Evolutionary conservation across 1,140 invertebrate species (phyloP).

Genomic region (Solen grandis): DNA sequence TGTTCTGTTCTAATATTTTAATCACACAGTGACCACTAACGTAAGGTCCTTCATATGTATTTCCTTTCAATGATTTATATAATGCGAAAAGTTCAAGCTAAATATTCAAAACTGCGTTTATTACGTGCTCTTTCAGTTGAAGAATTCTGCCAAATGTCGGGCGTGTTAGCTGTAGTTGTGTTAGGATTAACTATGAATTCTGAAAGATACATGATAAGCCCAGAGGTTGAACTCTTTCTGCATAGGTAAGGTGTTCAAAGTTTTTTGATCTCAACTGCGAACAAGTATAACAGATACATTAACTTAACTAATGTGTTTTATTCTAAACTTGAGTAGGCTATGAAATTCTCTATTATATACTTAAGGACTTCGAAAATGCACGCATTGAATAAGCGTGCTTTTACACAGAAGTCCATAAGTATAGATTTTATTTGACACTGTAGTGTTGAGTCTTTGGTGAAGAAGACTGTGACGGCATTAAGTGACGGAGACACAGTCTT

Average conservation of each 20-base stretch:
- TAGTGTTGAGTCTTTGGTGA: too few relatives aligned
- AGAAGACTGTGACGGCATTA: too few relatives aligned
- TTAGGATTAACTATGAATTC: constrained; percentile 79
- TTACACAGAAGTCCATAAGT: too few relatives aligned
- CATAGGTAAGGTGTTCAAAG: constrained; percentile 76
- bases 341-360: not conserved
- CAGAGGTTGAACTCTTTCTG: constrained; percentile 80
- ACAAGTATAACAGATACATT: not conserved
- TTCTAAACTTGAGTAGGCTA: not conserved
- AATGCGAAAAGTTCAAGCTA: too few relatives aligned
- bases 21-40: too few relatives aligned
- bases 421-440: too few relatives aligned
- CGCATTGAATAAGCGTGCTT: too few relatives aligned
- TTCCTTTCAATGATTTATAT: too few relatives aligned
- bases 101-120: too few relatives aligned
- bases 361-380: not conserved
- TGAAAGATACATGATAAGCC: constrained; percentile 81
- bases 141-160: constrained; percentile 79
- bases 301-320: not conserved
- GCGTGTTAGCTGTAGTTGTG: constrained; percentile 81
- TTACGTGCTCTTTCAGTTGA: constrained; percentile 77
- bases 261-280: not conserved
- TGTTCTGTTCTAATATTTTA: too few relatives aligned
- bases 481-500: too few relatives aligned
- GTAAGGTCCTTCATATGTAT: too few relatives aligned